Conservation (phyloP, 2,797 vertebrate species). For the Enteromius fasciolatus region DNA sequence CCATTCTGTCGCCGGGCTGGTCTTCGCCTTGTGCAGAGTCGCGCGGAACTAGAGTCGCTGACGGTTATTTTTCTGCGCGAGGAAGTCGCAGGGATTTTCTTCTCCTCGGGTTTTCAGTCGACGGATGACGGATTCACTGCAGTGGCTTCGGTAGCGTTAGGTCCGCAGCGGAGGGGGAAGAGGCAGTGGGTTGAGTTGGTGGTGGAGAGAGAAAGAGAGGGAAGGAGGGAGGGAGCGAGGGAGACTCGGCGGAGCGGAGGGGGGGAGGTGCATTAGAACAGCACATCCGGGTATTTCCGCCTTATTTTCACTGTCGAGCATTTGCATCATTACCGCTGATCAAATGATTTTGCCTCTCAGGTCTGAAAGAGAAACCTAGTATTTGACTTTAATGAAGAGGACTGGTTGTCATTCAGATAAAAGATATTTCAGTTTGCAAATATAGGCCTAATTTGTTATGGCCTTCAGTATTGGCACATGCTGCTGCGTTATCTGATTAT, state of each 20-base stretch:
- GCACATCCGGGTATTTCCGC: conserved; percentile 61
- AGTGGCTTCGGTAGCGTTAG: conserved; percentile 50
- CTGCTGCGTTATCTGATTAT: background rate
- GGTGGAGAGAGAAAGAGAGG: conserved; percentile 22
- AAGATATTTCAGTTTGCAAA: background rate
- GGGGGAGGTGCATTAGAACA: conserved; percentile 56
- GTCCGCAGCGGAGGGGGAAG: conserved; percentile 60
- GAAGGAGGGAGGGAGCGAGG: background rate
- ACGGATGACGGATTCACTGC: conserved; percentile 65
- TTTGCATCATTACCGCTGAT: background rate
- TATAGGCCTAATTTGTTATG: background rate
- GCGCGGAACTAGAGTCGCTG: background rate
- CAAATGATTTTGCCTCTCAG: background rate
- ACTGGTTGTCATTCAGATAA: too few relatives aligned
- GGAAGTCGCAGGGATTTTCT: conserved; percentile 1
- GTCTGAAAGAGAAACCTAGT: background rate
- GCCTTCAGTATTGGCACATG: background rate
- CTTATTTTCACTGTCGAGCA: background rate
- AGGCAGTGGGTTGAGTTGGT: conserved; percentile 49
- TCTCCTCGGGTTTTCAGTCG: conserved; percentile 35
- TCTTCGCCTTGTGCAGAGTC: conserved; percentile 38
- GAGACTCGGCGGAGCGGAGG: conserved; percentile 17
- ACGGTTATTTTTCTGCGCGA: background rate
- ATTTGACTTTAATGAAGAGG: background rate
- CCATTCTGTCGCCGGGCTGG: conserved; percentile 59